These are phyloP conservation scores for Lamprotornis superbus DNA, from an alignment of 2,113 vertebrate species.

Conservation along the genomic window DNA sequence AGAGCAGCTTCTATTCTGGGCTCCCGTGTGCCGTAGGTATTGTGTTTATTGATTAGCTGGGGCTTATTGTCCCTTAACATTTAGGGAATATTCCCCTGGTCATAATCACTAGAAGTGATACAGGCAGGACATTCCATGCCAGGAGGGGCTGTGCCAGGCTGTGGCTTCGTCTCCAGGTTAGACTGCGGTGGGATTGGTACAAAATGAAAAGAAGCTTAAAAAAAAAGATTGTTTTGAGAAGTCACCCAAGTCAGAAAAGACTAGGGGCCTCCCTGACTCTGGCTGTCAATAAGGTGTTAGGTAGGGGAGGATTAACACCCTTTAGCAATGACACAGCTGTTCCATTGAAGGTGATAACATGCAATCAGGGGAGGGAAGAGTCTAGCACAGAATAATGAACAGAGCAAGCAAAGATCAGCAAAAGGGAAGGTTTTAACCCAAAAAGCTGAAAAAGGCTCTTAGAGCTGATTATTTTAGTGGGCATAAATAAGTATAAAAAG, in stretches of 20 bases:
- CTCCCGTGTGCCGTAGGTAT: not conserved
- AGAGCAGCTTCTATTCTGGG: not conserved
- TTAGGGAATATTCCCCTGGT: not conserved
- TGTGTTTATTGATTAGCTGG: not conserved
- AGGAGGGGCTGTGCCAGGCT: not conserved
- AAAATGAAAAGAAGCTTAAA: slow-evolving; percentile 2
- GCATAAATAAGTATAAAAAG: not conserved
- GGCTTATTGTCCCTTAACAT: not conserved
- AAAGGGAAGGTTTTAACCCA: not conserved
- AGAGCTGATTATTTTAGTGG: not conserved
- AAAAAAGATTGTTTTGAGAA: slow-evolving; percentile 38
- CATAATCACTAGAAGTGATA: not conserved
- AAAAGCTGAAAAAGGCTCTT: not conserved
- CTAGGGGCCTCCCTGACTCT: slow-evolving; percentile 42
- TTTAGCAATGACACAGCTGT: slow-evolving; percentile 68
- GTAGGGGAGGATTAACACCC: slow-evolving; percentile 61
- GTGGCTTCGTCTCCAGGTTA: not conserved
- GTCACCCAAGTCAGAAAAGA: slow-evolving; percentile 40
- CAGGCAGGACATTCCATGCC: not conserved
- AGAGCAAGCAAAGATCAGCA: not conserved
- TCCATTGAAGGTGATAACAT: slow-evolving; percentile 65
- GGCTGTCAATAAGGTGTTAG: slow-evolving; percentile 67
- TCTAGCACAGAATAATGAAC: slow-evolving; percentile 41
- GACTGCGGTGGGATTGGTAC: not conserved
- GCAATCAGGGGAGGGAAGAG: slow-evolving; percentile 46